Evolutionary conservation across 2,888 invertebrate species (phyloP).

Genomic region (Apoderus coryli): DNA sequence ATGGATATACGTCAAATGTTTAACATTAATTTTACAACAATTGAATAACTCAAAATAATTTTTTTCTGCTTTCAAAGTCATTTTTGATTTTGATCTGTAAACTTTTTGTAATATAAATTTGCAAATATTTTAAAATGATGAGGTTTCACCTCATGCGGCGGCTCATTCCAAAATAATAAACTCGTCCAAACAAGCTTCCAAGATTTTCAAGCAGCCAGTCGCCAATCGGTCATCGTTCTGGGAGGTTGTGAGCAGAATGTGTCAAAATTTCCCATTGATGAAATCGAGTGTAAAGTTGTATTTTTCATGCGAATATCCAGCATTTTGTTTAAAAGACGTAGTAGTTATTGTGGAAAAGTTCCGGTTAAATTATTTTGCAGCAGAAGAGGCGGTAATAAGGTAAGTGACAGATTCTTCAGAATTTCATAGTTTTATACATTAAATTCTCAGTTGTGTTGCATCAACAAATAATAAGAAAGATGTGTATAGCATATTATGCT

Average conservation of each 20-base stretch:
- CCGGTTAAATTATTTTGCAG: slow-evolving; percentile 22
- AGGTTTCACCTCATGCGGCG: too few species aligned
- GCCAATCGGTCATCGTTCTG: slow-evolving; percentile 33
- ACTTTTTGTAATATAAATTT: too few species aligned
- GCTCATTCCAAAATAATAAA: slow-evolving; percentile 24
- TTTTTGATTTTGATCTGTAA: too few species aligned
- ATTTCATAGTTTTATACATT: too few species aligned
- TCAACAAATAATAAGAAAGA: too few species aligned
- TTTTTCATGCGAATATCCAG: slow-evolving; percentile 26
- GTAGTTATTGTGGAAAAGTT: slow-evolving; percentile 24
- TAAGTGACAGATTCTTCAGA: slow-evolving; percentile 35
- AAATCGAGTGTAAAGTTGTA: slow-evolving; percentile 29
- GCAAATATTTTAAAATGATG: too few species aligned
- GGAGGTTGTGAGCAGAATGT: slow-evolving; percentile 34
- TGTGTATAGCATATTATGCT: too few species aligned
- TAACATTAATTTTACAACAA: too few species aligned
- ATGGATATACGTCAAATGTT: too few species aligned
- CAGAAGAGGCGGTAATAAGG: slow-evolving; percentile 29
- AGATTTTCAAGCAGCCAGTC: slow-evolving; percentile 32
- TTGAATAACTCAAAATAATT: too few species aligned
- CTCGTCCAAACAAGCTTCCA: slow-evolving; percentile 35
- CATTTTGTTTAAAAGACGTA: slow-evolving; percentile 22
- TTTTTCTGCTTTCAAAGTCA: too few species aligned
- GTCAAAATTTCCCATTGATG: slow-evolving; percentile 33
- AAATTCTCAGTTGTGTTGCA: too few species aligned